Conservation (phyloP, 2,888 invertebrate genomes). For the Platypus cylindrus region DNA sequence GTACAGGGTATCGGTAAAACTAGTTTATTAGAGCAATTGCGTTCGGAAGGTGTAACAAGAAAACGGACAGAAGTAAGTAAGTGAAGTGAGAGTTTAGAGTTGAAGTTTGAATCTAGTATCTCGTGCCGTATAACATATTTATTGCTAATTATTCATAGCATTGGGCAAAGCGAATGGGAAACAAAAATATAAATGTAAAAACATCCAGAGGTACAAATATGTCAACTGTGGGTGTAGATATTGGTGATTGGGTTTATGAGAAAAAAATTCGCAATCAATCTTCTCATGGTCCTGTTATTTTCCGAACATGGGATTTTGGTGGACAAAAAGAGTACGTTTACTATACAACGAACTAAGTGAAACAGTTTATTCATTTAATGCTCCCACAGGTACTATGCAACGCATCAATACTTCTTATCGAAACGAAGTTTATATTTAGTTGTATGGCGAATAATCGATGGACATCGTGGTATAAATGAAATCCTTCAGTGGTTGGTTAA, state of each 20-base stretch:
- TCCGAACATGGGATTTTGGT: conserved; percentile 98
- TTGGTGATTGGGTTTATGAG: conserved; percentile 89
- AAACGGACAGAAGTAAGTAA: conserved; percentile 49
- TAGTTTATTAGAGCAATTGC: conserved; percentile 73
- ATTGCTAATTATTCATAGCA: conserved; percentile 43
- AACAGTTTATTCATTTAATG: not conserved
- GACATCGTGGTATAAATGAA: conserved; percentile 76
- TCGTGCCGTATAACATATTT: too few species aligned
- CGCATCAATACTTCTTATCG: conserved; percentile 96
- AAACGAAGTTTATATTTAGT: conserved; percentile 90
- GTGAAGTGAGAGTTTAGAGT: conserved; percentile 1
- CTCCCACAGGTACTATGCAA: conserved; percentile 71
- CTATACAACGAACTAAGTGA: not conserved
- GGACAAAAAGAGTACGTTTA: conserved; percentile 77
- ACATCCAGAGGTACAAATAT: conserved; percentile 68
- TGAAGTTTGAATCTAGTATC: too few species aligned
- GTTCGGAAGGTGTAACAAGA: conserved; percentile 72
- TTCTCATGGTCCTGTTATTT: conserved; percentile 71
- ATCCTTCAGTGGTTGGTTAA: conserved; percentile 94
- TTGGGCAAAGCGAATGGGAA: conserved; percentile 93
- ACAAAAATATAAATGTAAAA: conserved; percentile 65
- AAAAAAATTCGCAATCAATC: conserved; percentile 64
- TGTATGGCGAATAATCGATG: conserved; percentile 89
- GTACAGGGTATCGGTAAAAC: conserved; percentile 82
- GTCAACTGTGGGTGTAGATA: conserved; percentile 96